These are phyloP conservation scores for Chlamydotis undulata DNA, from an alignment of 2,113 vertebrate genomes.

Conservation along the genomic window DNA sequence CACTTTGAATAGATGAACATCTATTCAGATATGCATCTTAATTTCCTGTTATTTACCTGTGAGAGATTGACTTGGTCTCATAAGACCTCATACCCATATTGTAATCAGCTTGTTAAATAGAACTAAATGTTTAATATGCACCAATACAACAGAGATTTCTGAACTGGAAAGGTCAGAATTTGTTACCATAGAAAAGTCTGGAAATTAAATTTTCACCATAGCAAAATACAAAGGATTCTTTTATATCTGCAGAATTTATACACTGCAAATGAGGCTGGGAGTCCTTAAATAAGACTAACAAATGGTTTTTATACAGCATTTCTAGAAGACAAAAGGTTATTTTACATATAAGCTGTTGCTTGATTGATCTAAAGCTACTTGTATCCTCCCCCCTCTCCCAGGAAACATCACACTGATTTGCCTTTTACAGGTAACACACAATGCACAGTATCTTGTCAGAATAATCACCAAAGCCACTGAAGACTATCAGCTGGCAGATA, in stretches of 20 bases:
- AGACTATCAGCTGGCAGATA: neutral
- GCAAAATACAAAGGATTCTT: neutral
- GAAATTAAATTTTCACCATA: slow-evolving; percentile 3
- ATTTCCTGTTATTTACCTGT: slow-evolving; percentile 46
- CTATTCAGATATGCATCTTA: slow-evolving; percentile 15
- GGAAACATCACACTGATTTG: neutral
- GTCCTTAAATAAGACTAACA: neutral
- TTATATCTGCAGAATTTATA: neutral
- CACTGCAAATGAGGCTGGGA: neutral
- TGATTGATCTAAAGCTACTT: neutral
- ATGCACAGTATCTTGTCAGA: neutral
- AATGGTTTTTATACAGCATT: neutral
- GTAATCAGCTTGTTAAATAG: slow-evolving; percentile 30
- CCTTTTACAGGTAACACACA: neutral
- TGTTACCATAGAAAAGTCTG: slow-evolving; percentile 2
- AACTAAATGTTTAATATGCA: slow-evolving; percentile 37
- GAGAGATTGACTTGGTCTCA: slow-evolving; percentile 8
- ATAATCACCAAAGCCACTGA: neutral
- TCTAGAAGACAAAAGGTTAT: neutral
- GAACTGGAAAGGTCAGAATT: slow-evolving; percentile 38
- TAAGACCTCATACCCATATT: neutral
- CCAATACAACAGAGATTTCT: neutral
- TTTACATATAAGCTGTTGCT: neutral
- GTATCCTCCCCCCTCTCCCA: rapidly evolving
- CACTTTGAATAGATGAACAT: neutral